Evolutionary conservation across 1,140 invertebrate species (phyloP).

Genomic region (Drosophila leontia): DNA sequence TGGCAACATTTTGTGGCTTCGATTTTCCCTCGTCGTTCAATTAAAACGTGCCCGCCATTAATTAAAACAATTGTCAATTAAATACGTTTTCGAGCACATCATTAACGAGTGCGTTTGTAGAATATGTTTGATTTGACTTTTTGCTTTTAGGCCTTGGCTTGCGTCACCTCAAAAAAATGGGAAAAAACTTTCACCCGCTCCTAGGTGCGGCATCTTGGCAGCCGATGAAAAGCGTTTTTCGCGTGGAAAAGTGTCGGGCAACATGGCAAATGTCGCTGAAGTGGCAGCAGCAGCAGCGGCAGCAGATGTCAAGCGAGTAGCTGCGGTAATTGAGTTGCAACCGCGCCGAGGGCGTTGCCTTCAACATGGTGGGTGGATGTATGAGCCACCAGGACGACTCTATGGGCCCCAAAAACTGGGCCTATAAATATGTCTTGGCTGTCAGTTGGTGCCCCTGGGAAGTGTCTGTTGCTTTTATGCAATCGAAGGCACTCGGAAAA

Average conservation of each 20-base stretch:
- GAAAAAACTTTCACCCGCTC: constrained; percentile 41
- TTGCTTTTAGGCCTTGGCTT: constrained; percentile 10
- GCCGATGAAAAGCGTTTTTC: constrained; percentile 34
- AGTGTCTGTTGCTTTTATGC: constrained; percentile 24
- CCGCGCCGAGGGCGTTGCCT: constrained; percentile 38
- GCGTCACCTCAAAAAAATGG: constrained; percentile 28
- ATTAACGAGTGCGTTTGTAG: constrained; percentile 43
- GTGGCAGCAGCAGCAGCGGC: not conserved
- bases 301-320: constrained; percentile 38
- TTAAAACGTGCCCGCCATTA: constrained; percentile 27
- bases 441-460: constrained; percentile 42
- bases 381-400: constrained; percentile 22
- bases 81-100: constrained; percentile 8
- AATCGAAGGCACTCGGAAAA: constrained; percentile 20
- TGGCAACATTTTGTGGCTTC: constrained; percentile 19
- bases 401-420: constrained; percentile 22
- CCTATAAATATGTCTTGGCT: constrained; percentile 44
- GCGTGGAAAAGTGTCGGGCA: constrained; percentile 36
- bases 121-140: constrained; percentile 33
- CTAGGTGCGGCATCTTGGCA: constrained; percentile 43
- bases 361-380: constrained; percentile 10
- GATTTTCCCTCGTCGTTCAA: constrained; percentile 17
- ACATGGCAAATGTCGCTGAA: constrained; percentile 20
- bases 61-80: constrained; percentile 46
- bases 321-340: constrained; percentile 52